Evolutionary conservation across 2,888 invertebrate species (phyloP).

Genomic region (Tenthredo distinguenda): DNA sequence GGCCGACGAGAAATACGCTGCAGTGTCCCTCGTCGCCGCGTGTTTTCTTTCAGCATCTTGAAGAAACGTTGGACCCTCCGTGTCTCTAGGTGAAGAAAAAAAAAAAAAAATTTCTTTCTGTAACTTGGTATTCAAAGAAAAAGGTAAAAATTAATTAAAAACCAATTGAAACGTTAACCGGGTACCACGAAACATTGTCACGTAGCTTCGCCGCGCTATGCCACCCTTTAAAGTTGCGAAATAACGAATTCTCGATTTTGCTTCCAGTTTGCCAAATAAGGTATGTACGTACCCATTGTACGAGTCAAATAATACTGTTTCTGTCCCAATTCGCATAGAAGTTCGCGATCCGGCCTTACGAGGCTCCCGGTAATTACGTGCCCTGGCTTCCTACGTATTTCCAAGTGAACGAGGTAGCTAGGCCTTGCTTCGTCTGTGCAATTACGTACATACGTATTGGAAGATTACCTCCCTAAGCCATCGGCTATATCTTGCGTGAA

Average conservation of each 20-base stretch:
- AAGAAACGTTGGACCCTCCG: neutral
- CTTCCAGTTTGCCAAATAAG: constrained; percentile 35
- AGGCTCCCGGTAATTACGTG: constrained; percentile 46
- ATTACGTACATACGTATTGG: constrained; percentile 50
- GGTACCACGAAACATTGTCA: neutral
- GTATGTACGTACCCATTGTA: constrained; percentile 26
- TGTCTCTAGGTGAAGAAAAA: neutral
- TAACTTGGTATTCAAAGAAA: neutral
- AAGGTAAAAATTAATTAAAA: neutral
- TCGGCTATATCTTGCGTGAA: constrained; percentile 14
- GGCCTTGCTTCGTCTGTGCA: constrained; percentile 31
- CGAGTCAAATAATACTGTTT: constrained; percentile 30
- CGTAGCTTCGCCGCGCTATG: neutral
- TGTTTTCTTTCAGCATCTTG: neutral
- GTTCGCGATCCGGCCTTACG: constrained; percentile 40
- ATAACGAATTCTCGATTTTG: neutral
- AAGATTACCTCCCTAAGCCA: constrained; percentile 28
- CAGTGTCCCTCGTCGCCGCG: neutral
- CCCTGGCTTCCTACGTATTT: constrained; percentile 14
- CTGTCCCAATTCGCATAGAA: constrained; percentile 43
- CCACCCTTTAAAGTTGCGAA: neutral
- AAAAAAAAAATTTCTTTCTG: neutral
- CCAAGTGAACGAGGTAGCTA: constrained; percentile 7
- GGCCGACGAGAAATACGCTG: neutral
- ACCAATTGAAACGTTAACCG: neutral